These are phyloP conservation scores for Anthrax anthrax DNA, from an alignment of 2,888 invertebrate species.

Conservation along the genomic window DNA sequence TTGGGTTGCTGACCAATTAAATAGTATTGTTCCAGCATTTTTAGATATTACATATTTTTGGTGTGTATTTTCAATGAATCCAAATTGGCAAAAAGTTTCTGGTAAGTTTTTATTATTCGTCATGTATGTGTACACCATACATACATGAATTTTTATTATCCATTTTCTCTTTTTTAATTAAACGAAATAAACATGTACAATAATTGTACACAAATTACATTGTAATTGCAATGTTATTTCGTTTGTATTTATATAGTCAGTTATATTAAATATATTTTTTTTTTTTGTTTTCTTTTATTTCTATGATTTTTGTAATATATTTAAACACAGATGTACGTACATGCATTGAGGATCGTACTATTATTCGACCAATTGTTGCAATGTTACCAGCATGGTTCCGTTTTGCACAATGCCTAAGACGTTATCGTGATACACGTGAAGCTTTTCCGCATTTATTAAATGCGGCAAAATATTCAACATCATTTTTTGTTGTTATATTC, in stretches of 20 bases:
- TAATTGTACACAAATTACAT: no score
- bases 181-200: no score
- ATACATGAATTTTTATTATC: slow-evolving; percentile 30
- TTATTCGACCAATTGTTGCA: slow-evolving; percentile 49
- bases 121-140: slow-evolving; percentile 11
- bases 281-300: not conserved
- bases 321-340: slow-evolving; percentile 32
- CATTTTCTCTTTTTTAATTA: not conserved
- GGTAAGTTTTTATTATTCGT: slow-evolving; percentile 17
- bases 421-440: slow-evolving; percentile 65
- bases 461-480: slow-evolving; percentile 80
- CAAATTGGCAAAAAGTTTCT: slow-evolving; percentile 38
- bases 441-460: slow-evolving; percentile 71
- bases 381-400: slow-evolving; percentile 75
- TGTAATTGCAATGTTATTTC: not conserved
- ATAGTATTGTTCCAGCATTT: slow-evolving; percentile 60
- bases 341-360: slow-evolving; percentile 37
- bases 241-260: not conserved
- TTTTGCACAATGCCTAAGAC: slow-evolving; percentile 69
- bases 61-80: slow-evolving; percentile 57
- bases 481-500: slow-evolving; percentile 72
- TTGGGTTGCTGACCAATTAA: slow-evolving; percentile 75
- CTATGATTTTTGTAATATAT: not conserved
- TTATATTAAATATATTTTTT: not conserved
- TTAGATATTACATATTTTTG: slow-evolving; percentile 65